Conservation (phyloP, 2,888 invertebrate species). For the Drosophila hawaiiensis region DNA sequence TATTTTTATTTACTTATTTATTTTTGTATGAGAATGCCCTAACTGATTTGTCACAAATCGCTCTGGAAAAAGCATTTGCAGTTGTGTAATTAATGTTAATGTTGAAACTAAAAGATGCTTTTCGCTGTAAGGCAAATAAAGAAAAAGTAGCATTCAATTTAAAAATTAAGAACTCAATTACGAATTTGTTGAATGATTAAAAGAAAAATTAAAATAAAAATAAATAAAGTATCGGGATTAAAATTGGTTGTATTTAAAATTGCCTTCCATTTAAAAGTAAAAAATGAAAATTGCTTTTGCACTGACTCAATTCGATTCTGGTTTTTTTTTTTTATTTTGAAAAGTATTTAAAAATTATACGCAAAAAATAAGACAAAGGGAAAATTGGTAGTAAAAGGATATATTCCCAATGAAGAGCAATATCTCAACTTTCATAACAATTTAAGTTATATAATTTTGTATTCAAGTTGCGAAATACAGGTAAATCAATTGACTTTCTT, state of each 20-base stretch:
- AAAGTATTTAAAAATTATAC: not conserved
- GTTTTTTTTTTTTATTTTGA: not conserved
- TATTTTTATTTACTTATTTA: not conserved
- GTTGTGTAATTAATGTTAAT: not conserved
- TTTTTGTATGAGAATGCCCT: not conserved
- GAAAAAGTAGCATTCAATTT: not conserved
- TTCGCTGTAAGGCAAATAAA: not conserved
- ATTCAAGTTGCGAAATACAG: not conserved
- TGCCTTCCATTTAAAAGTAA: not conserved
- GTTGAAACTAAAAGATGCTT: not conserved
- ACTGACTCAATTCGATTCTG: not conserved
- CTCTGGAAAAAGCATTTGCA: not conserved
- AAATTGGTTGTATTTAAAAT: not conserved
- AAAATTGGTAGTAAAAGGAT: not conserved
- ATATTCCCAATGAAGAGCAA: not conserved
- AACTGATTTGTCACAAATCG: conserved; percentile 1
- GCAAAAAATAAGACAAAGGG: not conserved
- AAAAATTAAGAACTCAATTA: not conserved
- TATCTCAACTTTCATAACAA: not conserved
- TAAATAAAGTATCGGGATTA: not conserved
- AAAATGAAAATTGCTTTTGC: not conserved
- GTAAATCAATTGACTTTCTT: not conserved
- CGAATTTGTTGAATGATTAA: not conserved
- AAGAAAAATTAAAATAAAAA: not conserved
- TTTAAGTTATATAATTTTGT: not conserved